Percentiles rank a stretch among this genome's conserved stretches.
Evolutionary conservation across 2,113 vertebrate genomes (phyloP).

Genomic region (Glaucidium brasilianum): DNA sequence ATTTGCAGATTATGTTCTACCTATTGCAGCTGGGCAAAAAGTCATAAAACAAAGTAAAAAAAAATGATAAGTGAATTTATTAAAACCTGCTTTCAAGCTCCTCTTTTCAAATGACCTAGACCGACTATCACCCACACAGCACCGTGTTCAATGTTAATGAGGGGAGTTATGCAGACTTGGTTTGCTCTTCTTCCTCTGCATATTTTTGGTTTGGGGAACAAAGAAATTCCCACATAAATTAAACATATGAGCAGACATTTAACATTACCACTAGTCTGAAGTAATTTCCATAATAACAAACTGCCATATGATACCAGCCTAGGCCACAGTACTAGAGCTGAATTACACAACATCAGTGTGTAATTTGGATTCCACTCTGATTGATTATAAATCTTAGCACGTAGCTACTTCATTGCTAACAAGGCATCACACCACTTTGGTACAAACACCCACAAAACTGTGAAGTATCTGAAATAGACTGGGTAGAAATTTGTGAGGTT

Average conservation of each 20-base stretch:
- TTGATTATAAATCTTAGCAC: background rate
- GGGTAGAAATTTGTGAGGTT: background rate
- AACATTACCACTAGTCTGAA: background rate
- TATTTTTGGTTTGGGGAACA: constrained; percentile 15
- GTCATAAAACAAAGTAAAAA: background rate
- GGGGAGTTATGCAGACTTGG: background rate
- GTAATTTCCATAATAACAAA: constrained; percentile 39
- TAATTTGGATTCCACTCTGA: background rate
- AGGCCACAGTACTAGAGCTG: background rate
- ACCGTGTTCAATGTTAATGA: background rate
- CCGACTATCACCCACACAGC: background rate
- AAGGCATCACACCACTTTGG: background rate
- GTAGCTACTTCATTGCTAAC: background rate
- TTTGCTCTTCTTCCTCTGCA: constrained; percentile 14
- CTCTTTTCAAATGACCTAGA: background rate
- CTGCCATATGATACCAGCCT: background rate
- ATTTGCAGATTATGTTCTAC: background rate
- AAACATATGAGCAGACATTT: constrained; percentile 41
- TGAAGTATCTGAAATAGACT: background rate
- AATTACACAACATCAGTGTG: background rate
- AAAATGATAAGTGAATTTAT: background rate
- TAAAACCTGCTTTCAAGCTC: background rate
- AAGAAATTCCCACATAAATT: background rate
- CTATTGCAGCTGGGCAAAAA: background rate
- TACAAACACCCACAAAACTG: constrained; percentile 3